Conservation (phyloP, 2,888 invertebrate genomes). For the Amphiduros pacificus region DNA sequence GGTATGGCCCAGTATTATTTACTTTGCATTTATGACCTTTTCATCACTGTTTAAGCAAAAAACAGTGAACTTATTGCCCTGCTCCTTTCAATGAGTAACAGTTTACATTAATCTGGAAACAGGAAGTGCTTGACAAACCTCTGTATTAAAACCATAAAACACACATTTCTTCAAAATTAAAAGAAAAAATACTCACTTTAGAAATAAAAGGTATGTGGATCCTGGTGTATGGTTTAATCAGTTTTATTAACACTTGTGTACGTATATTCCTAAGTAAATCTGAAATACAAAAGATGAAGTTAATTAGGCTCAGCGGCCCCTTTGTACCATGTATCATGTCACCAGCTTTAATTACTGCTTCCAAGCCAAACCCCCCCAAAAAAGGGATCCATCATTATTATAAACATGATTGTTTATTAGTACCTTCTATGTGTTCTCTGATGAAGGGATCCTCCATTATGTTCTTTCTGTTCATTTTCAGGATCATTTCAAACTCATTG, state of each 20-base stretch:
- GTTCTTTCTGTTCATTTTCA: constrained; percentile 89
- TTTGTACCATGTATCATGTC: too few species aligned
- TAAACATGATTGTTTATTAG: too few species aligned
- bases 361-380: too few species aligned
- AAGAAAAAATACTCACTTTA: constrained; percentile 61
- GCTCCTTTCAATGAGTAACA: too few species aligned
- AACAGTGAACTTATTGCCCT: too few species aligned
- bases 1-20: too few species aligned
- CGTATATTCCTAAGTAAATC: constrained; percentile 93
- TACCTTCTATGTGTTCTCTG: constrained; percentile 93
- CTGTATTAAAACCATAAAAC: background rate
- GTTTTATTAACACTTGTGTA: constrained; percentile 93
- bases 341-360: too few species aligned
- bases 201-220: constrained; percentile 98
- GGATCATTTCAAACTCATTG: constrained; percentile 94
- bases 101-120: background rate
- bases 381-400: too few species aligned
- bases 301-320: too few species aligned
- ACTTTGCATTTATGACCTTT: too few species aligned
- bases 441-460: constrained; percentile 99
- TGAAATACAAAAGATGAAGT: constrained; percentile 55
- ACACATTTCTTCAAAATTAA: background rate
- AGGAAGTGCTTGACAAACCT: background rate
- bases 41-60: too few species aligned
- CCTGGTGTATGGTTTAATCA: constrained; percentile 96